Percentiles rank a stretch among this genome's conserved stretches.
These are phyloP conservation scores for Grallaria varia DNA, from an alignment of 2,113 vertebrate genomes.

Conservation along the genomic window DNA sequence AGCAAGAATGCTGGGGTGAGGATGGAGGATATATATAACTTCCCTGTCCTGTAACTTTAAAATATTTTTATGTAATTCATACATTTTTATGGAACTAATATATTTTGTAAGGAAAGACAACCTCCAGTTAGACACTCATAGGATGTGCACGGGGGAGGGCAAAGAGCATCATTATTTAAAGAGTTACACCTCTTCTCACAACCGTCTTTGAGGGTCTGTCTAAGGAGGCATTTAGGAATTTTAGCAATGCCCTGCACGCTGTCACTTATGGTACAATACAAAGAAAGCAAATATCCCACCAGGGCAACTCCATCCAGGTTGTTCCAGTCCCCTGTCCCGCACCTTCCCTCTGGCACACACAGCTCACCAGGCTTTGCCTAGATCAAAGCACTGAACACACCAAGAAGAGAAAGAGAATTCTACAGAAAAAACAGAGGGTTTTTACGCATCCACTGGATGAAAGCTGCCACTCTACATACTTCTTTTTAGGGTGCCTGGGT, in stretches of 20 bases:
- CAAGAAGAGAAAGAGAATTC: neutral
- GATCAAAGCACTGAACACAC: neutral
- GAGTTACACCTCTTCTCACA: neutral
- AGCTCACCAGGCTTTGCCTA: neutral
- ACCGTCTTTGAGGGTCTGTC: neutral
- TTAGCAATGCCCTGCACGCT: neutral
- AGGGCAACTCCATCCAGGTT: neutral
- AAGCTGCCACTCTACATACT: neutral
- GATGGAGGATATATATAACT: rapidly evolving
- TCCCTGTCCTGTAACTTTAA: neutral
- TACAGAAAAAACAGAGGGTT: neutral
- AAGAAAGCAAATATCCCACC: neutral
- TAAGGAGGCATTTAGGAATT: neutral
- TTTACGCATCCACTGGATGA: neutral
- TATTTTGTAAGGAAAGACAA: neutral
- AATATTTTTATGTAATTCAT: neutral
- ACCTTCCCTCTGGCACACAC: neutral
- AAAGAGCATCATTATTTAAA: neutral
- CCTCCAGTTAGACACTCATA: neutral
- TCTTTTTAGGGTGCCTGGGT: neutral
- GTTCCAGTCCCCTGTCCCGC: rapidly evolving
- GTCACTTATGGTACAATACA: rapidly evolving
- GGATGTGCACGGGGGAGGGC: neutral
- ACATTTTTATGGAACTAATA: rapidly evolving
- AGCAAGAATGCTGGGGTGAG: neutral